Conservation (phyloP, 2,113 vertebrate genomes). For the Charina bottae region DNA sequence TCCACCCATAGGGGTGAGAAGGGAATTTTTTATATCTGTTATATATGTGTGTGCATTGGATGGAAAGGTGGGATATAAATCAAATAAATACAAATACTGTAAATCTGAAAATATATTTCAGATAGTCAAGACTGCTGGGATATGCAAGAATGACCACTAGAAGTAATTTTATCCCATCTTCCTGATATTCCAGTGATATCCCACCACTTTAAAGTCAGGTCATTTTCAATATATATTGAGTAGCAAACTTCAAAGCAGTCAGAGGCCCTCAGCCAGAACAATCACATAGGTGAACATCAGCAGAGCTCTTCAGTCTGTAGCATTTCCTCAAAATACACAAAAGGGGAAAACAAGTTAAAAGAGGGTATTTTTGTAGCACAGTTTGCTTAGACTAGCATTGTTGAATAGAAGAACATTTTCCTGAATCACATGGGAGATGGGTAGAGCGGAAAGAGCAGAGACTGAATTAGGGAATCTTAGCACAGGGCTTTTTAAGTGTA, state of each 20-base stretch:
- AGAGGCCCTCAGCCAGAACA: background rate
- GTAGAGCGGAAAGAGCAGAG: background rate
- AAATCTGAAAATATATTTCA: background rate
- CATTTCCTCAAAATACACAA: slow-evolving; percentile 17
- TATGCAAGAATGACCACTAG: background rate
- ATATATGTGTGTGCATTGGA: background rate
- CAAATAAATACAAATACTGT: background rate
- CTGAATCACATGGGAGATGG: background rate
- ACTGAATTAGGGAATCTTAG: background rate
- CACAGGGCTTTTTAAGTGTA: background rate
- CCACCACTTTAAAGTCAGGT: background rate
- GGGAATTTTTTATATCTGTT: background rate
- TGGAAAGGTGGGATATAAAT: background rate
- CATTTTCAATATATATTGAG: background rate
- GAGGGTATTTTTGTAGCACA: background rate
- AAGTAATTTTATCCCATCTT: background rate
- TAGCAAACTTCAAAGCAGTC: background rate
- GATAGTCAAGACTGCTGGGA: background rate
- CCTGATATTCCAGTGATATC: background rate
- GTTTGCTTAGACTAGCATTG: slow-evolving; percentile 19
- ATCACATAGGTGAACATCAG: background rate
- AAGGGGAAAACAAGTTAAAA: background rate
- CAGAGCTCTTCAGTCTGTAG: background rate
- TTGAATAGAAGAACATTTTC: slow-evolving; percentile 3
- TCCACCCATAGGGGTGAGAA: no score